Evolutionary conservation across 2,113 vertebrate genomes (phyloP).

Genomic region (Electrona antarctica): DNA sequence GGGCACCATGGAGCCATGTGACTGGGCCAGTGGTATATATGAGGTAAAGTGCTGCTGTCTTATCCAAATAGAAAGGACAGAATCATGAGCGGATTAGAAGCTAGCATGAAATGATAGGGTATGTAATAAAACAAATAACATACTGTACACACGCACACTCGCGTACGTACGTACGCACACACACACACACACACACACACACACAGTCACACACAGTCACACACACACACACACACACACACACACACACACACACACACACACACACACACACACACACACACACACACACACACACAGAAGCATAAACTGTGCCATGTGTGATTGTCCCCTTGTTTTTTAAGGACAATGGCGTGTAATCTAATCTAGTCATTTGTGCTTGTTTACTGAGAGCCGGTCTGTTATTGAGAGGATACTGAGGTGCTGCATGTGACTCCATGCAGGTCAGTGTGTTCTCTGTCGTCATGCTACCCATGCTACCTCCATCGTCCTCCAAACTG

Average conservation of each 20-base stretch:
- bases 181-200: too few relatives aligned
- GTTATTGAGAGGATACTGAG: constrained; percentile 17
- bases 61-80: constrained; percentile 42
- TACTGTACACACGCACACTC: constrained; percentile 8
- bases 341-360: constrained; percentile 38
- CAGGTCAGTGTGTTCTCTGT: constrained; percentile 11
- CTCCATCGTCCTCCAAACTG: too few relatives aligned
- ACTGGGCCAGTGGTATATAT: constrained; percentile 16
- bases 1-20: background rate
- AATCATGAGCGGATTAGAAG: constrained; percentile 1
- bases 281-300: background rate
- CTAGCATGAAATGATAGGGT: constrained; percentile 53
- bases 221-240: too few relatives aligned
- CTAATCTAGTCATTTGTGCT: constrained; percentile 25
- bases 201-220: background rate
- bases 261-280: too few relatives aligned
- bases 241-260: too few relatives aligned
- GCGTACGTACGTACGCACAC: too few relatives aligned
- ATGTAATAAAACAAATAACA: constrained; percentile 37
- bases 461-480: too few relatives aligned
- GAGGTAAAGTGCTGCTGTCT: constrained; percentile 44
- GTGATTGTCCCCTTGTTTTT: constrained; percentile 24
- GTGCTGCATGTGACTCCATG: constrained; percentile 13
- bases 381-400: constrained; percentile 46
- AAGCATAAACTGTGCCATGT: constrained; percentile 9